Conservation (phyloP, 1,140 invertebrate genomes). For the Agraylea sexmaculata region DNA sequence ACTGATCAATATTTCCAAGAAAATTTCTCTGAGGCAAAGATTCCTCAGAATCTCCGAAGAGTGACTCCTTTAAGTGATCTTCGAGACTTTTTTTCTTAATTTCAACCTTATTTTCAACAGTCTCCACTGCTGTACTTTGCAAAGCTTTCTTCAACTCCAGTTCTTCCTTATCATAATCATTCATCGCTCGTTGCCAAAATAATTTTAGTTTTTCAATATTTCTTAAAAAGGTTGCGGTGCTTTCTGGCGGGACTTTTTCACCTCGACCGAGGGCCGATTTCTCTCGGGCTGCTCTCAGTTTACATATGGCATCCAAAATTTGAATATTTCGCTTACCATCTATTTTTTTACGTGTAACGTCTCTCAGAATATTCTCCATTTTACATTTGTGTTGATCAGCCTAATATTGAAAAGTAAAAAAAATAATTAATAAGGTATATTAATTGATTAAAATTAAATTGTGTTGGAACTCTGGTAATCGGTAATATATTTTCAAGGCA, state of each 20-base stretch:
- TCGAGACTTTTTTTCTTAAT: constrained; percentile 16
- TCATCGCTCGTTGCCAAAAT: constrained; percentile 34
- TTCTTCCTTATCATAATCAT: constrained; percentile 41
- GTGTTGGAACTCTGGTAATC: too few relatives aligned
- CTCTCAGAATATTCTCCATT: constrained; percentile 54
- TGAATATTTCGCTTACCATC: constrained; percentile 52
- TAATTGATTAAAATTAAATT: neutral
- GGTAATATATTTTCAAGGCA: too few relatives aligned
- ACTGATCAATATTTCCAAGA: constrained; percentile 27
- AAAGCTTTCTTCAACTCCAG: constrained; percentile 33
- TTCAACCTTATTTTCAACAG: constrained; percentile 14
- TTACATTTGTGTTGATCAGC: constrained; percentile 52
- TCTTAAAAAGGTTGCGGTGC: constrained; percentile 17
- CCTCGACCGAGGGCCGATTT: constrained; percentile 48
- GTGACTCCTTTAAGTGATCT: constrained; percentile 25
- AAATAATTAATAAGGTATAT: neutral
- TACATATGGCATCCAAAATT: constrained; percentile 48
- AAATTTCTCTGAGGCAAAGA: constrained; percentile 28
- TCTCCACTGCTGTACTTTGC: constrained; percentile 6
- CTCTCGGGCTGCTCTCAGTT: constrained; percentile 47
- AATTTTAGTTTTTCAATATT: constrained; percentile 30
- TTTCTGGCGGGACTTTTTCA: constrained; percentile 37
- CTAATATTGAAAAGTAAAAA: constrained; percentile 26
- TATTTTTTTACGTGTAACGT: constrained; percentile 53
- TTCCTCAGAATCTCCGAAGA: constrained; percentile 27